Evolutionary conservation across 2,797 vertebrate species (phyloP), one percentile per base, ranked within the genome.

Genomic region (Peromyscus aztecus): DNA sequence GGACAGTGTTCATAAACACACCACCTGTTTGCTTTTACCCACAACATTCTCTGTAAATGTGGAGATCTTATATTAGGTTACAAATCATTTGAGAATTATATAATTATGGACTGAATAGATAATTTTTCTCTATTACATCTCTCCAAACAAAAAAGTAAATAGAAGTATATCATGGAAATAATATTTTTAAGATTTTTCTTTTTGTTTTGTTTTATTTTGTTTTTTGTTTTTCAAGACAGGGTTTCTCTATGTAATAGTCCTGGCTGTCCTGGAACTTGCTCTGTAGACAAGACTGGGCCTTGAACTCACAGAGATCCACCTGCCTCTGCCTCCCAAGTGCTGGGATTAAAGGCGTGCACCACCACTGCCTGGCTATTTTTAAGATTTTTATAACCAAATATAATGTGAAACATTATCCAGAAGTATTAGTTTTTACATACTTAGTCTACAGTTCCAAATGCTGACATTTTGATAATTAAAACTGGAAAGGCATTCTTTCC

Each of bases 311-410:
- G 71, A 75, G 71, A 73, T 73, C 71, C 37, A 24, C 21, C 71
- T 73, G 37, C 71, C 71, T 73, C 21, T 4, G 71, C 37, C 19
- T 40, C 23, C 71, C 23, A 23, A 40, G 21, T 40, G 23, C 71
- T 73, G 37, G 37, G 71, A 73, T 40, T 40, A 73, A 73, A 40
- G 37, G 21, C 21, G 12, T 73, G 21, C 24, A 5, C 71, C 71
- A 43, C 71, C 24, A 75, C 37, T 43, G 37, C 71, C 71, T 0
- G 4, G 11, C 21, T 67, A 71, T 67, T 95, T 46, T 67, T 92
- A 57, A 67, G 49, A 93, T 90, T 96, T 98, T 95, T 96, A 88
- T 57, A 97, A 80, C 16, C 61, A 95, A 85, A 91, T 96, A 95
- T 77, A 85, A 31, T 83, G 83, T 93, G 89, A 93, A 94, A 67